Conservation (phyloP, 2,113 vertebrate species). For the Pluvianellus socialis region DNA sequence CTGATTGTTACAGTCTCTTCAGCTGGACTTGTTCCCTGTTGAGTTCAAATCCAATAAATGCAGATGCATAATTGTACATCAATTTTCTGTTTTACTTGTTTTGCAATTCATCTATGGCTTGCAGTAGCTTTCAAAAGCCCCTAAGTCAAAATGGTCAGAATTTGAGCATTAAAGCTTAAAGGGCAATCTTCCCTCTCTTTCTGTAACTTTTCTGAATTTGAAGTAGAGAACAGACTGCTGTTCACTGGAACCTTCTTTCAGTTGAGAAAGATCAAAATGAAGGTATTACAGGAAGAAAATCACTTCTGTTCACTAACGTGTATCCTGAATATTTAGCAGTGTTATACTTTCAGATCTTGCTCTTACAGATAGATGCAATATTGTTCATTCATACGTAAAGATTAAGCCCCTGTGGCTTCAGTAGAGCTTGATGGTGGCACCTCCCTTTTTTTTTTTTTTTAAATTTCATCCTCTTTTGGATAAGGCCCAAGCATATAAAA, state of each 20-base stretch:
- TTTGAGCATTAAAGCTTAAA: not conserved
- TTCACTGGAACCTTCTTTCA: not conserved
- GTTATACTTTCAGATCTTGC: not conserved
- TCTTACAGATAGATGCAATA: not conserved
- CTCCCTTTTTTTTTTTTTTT: too few relatives aligned
- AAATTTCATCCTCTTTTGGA: not conserved
- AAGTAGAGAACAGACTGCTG: not conserved
- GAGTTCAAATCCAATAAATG: slow-evolving; percentile 36
- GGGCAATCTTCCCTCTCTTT: not conserved
- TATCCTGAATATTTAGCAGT: not conserved
- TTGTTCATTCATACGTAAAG: not conserved
- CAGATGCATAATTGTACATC: slow-evolving; percentile 28
- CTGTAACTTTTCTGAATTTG: not conserved
- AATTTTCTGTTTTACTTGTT: slow-evolving; percentile 19
- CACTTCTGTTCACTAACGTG: not conserved
- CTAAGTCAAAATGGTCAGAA: not conserved
- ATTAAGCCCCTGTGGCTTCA: not conserved
- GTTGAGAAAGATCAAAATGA: not conserved
- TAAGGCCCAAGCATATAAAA: not conserved
- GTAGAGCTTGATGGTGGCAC: not conserved
- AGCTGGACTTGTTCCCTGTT: not conserved
- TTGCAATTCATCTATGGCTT: not conserved
- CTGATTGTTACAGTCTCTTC: slow-evolving; percentile 39
- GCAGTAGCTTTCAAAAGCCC: not conserved
- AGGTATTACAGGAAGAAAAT: not conserved